Evolutionary conservation across 2,113 vertebrate genomes (phyloP).

Genomic region (Scolopax mira): DNA sequence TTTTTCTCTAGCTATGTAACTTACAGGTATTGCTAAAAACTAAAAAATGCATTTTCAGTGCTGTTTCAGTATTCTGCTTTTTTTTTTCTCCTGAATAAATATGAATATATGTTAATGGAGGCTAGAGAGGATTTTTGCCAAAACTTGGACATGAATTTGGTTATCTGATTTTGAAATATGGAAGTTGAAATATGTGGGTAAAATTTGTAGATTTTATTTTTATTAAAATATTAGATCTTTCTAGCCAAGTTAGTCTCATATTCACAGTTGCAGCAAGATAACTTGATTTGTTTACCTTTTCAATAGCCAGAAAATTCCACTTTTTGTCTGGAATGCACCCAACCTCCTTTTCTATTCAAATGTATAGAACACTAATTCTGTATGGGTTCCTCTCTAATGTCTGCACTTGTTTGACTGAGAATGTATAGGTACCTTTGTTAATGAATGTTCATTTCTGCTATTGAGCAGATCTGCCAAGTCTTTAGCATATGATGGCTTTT

Average conservation of each 20-base stretch:
- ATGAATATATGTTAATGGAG: not conserved
- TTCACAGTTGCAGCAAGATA: not conserved
- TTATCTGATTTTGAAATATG: not conserved
- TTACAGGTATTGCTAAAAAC: not conserved
- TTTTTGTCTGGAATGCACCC: not conserved
- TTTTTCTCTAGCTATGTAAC: not conserved
- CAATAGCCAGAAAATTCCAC: not conserved
- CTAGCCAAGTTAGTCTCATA: not conserved
- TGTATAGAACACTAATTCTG: not conserved
- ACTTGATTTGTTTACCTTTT: not conserved
- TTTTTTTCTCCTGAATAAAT: not conserved
- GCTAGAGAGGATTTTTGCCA: not conserved
- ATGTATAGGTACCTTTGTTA: not conserved
- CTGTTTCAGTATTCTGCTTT: not conserved
- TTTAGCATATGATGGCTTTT: not conserved
- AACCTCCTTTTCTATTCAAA: not conserved
- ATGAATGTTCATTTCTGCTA: not conserved
- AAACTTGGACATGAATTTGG: not conserved
- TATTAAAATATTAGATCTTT: not conserved
- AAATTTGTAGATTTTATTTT: not conserved
- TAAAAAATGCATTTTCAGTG: not conserved
- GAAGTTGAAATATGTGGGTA: not conserved
- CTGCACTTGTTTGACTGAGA: not conserved
- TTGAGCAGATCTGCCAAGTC: not conserved
- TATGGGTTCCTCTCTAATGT: not conserved